Evolutionary conservation across 37 sponge, comb jelly and placozoan genomes (phyloP), one percentile per base, ranked within the genome.

Genomic region (Aplysina aerophoba): DNA sequence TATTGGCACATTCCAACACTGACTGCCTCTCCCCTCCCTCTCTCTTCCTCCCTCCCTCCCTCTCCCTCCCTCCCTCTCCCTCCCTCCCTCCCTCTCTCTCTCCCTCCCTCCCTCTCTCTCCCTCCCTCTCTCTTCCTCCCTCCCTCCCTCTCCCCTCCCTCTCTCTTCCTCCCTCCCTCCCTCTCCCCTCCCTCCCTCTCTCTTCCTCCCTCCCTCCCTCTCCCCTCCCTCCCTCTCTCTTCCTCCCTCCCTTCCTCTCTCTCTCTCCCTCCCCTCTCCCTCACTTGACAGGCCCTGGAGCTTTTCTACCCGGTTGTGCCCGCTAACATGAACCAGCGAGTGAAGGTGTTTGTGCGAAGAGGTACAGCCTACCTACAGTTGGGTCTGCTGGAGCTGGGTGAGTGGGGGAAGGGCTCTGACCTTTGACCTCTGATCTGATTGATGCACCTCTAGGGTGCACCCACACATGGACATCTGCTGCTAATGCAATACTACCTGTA

Each of bases 271-370:
- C 24, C 30, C 30, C 55, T 4, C 24, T 17, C 35, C 15, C n/a
- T n/a, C n/a, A n/a, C n/a, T n/a, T n/a, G n/a, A 5, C 73, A 83
- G 60, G 98, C 98, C 12, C 85, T 97, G 44, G 95, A 93, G 64
- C 69, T 95, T 30, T 91, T 88, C 35, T 93, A 89, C 28, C 98
- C 98, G 0, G 92, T 93, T 25, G 96, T 97, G 21, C 94, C 94
- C 0, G 81, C 89, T 0, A 97, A 97, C 82, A 55, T 87, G 17
- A 36, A 44, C 19, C 79, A 88, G 22, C 60, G 98, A 55, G 73
- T 91, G 34, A 95, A 95, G 38, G 94, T 93, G 33, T 91, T 91
- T 75, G 98, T 83, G 31, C 79, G 96, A 57, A 86, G 98, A 73
- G 98, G 98, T 8, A 87, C 95, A 37, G 98, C 98, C 2, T 93